These are phyloP conservation scores for Drosophila stalkeri DNA, from an alignment of 2,888 invertebrate genomes.

Conservation along the genomic window DNA sequence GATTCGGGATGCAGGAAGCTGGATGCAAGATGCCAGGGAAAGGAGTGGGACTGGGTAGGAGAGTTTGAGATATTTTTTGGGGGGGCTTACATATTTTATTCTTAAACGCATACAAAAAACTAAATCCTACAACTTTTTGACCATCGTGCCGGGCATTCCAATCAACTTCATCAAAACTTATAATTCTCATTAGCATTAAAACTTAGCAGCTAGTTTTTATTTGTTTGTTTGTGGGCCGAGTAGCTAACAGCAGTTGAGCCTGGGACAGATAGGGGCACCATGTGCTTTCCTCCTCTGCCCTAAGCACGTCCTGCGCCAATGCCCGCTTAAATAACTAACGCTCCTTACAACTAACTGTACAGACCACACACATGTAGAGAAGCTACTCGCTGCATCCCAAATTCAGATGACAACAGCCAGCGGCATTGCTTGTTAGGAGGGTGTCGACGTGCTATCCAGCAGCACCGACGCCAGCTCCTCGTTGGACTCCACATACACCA, in stretches of 20 bases:
- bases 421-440: slow-evolving; percentile 73
- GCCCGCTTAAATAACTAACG: slow-evolving; percentile 34
- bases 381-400: slow-evolving; percentile 15
- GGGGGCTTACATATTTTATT: slow-evolving; percentile 28
- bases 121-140: slow-evolving; percentile 47
- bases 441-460: slow-evolving; percentile 68
- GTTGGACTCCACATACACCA: slow-evolving; percentile 78
- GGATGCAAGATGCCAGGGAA: slow-evolving; percentile 6
- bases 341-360: slow-evolving; percentile 70
- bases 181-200: slow-evolving; percentile 49
- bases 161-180: slow-evolving; percentile 50
- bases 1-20: neutral
- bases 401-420: slow-evolving; percentile 56
- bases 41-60: neutral
- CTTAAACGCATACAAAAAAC: slow-evolving; percentile 39
- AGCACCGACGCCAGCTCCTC: slow-evolving; percentile 68
- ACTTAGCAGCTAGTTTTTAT: slow-evolving; percentile 58
- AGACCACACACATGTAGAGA: slow-evolving; percentile 38
- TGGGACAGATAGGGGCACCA: slow-evolving; percentile 24
- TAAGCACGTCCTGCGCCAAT: slow-evolving; percentile 6
- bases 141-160: slow-evolving; percentile 56
- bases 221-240: slow-evolving; percentile 15
- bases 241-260: slow-evolving; percentile 16
- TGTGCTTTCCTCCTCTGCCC: slow-evolving; percentile 17
- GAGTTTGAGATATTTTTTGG: neutral